Percentiles rank a stretch among this genome's conserved stretches.
phyloP scores from a whole-genome alignment of 1,140 invertebrate species.

The Orchestia grillus region DNA sequence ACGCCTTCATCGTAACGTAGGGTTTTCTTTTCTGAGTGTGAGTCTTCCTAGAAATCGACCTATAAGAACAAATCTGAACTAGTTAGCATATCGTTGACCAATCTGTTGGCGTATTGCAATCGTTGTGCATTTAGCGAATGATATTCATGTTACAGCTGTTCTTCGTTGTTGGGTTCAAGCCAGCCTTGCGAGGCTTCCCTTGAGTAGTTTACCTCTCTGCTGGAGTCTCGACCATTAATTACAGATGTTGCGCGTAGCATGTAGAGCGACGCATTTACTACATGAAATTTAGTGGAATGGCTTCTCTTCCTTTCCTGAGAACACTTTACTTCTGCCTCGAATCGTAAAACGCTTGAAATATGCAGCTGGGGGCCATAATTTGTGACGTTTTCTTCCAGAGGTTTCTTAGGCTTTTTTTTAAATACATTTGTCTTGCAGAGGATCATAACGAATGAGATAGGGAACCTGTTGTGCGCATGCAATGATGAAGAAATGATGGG shows the following conservation, averaged over 20 bases:
- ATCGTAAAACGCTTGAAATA: constrained; percentile 1
- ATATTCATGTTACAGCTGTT: not conserved
- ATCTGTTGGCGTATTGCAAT: not conserved
- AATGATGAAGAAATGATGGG: not conserved
- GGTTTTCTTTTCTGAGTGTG: no score
- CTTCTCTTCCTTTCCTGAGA: not conserved
- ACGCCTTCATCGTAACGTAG: no score
- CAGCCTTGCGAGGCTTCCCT: not conserved
- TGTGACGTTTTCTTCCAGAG: not conserved
- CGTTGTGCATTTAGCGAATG: not conserved
- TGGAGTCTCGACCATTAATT: not conserved
- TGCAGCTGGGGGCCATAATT: not conserved
- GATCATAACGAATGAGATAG: not conserved
- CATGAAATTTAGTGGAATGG: not conserved
- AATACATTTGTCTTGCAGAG: not conserved
- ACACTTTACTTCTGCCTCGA: not conserved
- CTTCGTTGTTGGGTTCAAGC: not conserved
- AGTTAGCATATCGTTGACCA: no score
- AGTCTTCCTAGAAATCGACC: no score
- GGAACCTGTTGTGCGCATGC: not conserved
- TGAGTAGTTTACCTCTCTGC: not conserved
- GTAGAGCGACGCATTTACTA: not conserved
- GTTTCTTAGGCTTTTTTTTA: not conserved
- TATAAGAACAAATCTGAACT: no score
- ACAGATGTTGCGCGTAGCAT: not conserved